Base-by-base conservation (phyloP, 35 echinoderm and acorn worm species). In the Apostichopus californicus region DNA sequence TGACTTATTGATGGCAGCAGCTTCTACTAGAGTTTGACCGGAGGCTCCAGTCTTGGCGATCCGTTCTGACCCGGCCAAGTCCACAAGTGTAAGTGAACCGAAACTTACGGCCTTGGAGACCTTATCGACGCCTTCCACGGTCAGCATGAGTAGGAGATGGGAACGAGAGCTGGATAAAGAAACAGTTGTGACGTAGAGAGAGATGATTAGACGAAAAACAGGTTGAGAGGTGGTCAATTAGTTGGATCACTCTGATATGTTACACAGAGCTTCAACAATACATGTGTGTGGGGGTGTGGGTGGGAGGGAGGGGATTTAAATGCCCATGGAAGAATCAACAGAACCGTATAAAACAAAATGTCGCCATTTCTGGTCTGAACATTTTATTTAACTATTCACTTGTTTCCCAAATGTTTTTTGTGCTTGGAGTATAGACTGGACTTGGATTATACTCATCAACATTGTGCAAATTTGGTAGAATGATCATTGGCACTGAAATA, bases 1-100 rank as follows among this genome's bases (percentile, higher is more conserved):
- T 68, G 94, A 94, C 63, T 98, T 98, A 65, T 98, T 98, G 75
- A 98, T 98, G n/a, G 96, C 96, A 78, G 96, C 96, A 54, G 96
- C 96, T 60, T 98, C 96, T 13, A 98, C 96, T n/a, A 95, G 78
- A 6, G 92, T 95, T 77, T 95, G 96, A 85, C 96, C 96, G 34
- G 96, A 94, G 61, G 96, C 96, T 18, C 93, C 96, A 28, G 96
- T 98, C 92, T 98, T 98, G 73, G 93, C 93, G 34, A 98, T 98
- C 22, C 96, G 68, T 28, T 98, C 96, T 52, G 96, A 98, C 53
- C 96, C 96, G 79, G 96, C 96, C 52, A 98, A 90, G 60, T 95
- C 96, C 23, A 98, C 96, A 57, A 98, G 85, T 21, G 91, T 98
- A 23, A 98, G 79, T 11, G 96, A 98, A 8, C 96, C 96, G 82